Evolutionary conservation across 2,888 invertebrate species (phyloP).

Genomic region (Rhogogaster chlorosoma): DNA sequence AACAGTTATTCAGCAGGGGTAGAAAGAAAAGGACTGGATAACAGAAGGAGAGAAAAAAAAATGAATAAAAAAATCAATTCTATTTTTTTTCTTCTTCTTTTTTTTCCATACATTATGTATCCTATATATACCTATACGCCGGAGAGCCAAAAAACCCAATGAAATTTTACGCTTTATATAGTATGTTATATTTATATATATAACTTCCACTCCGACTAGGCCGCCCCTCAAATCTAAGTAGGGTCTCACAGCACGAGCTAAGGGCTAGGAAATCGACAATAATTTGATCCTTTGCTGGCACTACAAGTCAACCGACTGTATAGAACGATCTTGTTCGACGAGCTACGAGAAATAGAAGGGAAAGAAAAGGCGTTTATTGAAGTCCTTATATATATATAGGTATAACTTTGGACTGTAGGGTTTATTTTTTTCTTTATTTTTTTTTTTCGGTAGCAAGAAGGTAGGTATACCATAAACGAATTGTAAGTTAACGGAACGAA

Average conservation of each 20-base stretch:
- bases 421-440: neutral
- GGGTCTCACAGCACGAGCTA: conserved; percentile 35
- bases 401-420: neutral
- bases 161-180: neutral
- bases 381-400: neutral
- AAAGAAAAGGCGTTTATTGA: neutral
- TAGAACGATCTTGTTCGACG: conserved; percentile 39
- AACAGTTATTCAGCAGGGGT: conserved; percentile 4
- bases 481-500: neutral
- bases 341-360: neutral
- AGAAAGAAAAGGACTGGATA: neutral
- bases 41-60: neutral
- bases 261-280: conserved; percentile 39
- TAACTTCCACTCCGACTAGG: conserved; percentile 23
- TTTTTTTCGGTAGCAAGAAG: neutral
- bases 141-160: neutral
- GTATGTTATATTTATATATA: conserved; percentile 10
- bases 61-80: neutral
- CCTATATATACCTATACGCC: neutral
- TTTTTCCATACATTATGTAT: neutral
- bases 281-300: conserved; percentile 36
- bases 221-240: conserved; percentile 38
- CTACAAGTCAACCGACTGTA: conserved; percentile 28
- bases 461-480: neutral
- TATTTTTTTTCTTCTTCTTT: neutral